Evolutionary conservation across 2,113 vertebrate species (phyloP), one percentile per base, ranked within the genome.

Genomic region (Hippoglossus stenolepis): DNA sequence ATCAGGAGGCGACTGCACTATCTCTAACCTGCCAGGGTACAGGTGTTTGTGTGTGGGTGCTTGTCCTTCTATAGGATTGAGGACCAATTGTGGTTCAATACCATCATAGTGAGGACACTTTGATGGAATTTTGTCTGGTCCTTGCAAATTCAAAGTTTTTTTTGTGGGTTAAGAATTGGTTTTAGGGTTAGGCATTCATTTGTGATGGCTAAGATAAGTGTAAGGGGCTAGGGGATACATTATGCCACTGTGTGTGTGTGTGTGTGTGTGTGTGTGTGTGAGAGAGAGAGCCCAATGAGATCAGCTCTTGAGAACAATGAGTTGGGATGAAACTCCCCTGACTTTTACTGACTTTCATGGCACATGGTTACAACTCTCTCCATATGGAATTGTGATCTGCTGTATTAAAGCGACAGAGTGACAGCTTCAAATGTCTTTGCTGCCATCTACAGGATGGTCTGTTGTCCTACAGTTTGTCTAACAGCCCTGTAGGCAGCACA

Each of bases 371-470:
- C 23, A 4, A 21, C 35, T 31, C 40, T 43, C 11, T 43, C 40
- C 40, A 43, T 3, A 43, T 43, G 40, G 18, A 3, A 58, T 43
- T 11, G 40, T 31, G 8, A 14, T 28, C 38, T 2, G 3, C 20
- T 43, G 3, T 5, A 23, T 65, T 10, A 3, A 18, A 23, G 2
- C 3, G 15, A 35, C 12, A 59, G n/a, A 1, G 23, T 7, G 43
- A 60, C 40, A 9, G 20, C 1, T 23, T 8, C 5, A 63, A 31
- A 69, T 24, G 18, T 65, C 13, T 77, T 56, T 89, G 83, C 84
- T 81, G 89, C 86, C 88, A 86, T 38, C 89, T 92, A 63, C 66
- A 71, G 92, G 87, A 68, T n/a, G 0, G 3, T 49, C 2, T 57
- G 4, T 38, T 17, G 17, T 14, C 17, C n/a, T 14, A 6, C 49